Percentiles rank a stretch among this genome's conserved stretches.
These are phyloP conservation scores for Apodemia hepburni DNA, from an alignment of 2,888 invertebrate genomes.

Conservation along the genomic window DNA sequence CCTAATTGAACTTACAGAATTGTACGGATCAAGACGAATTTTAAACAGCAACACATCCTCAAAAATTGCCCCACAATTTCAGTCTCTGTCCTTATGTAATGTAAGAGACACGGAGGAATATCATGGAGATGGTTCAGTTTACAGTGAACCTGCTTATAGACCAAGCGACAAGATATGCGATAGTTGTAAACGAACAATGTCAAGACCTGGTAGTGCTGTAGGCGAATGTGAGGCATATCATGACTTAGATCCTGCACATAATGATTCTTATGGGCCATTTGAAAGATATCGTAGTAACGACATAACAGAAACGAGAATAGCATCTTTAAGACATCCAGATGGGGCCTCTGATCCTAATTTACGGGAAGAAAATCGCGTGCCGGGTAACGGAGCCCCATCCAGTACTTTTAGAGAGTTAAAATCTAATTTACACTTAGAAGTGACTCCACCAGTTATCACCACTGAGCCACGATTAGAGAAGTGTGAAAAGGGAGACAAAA, in stretches of 20 bases:
- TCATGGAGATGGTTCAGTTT: constrained; percentile 89
- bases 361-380: constrained; percentile 83
- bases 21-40: constrained; percentile 89
- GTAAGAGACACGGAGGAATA: constrained; percentile 84
- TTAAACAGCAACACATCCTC: constrained; percentile 84
- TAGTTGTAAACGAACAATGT: constrained; percentile 86
- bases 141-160: constrained; percentile 91
- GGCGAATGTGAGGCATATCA: constrained; percentile 83
- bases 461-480: constrained; percentile 81
- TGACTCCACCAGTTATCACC: constrained; percentile 78
- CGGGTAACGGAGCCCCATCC: constrained; percentile 83
- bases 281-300: constrained; percentile 82
- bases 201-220: constrained; percentile 83
- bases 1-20: constrained; percentile 90
- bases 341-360: constrained; percentile 96
- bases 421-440: constrained; percentile 70
- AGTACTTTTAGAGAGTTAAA: constrained; percentile 80
- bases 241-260: constrained; percentile 74
- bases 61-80: constrained; percentile 82
- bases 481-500: constrained; percentile 81
- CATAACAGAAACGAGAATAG: constrained; percentile 79
- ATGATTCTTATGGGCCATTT: constrained; percentile 79
- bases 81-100: constrained; percentile 85
- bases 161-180: constrained; percentile 88
- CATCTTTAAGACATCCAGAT: constrained; percentile 92